Conservation (phyloP, 1,140 invertebrate genomes). For the Gyrodactylus salaris region DNA sequence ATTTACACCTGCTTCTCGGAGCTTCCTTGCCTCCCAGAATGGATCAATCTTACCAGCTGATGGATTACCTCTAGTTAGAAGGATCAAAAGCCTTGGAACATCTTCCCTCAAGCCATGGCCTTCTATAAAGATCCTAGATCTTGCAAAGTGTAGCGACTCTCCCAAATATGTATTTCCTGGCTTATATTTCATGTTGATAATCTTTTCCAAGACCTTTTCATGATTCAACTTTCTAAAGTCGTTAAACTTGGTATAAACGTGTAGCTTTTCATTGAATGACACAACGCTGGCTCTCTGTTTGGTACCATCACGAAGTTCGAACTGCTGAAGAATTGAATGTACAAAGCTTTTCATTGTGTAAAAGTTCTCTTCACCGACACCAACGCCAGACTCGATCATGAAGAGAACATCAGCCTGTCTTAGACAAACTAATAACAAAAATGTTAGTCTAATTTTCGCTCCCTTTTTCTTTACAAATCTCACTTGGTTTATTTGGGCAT, state of each 20-base stretch:
- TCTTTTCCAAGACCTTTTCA: background rate
- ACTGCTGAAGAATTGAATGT: background rate
- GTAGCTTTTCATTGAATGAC: background rate
- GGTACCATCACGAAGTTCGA: background rate
- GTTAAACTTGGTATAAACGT: background rate
- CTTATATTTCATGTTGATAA: background rate
- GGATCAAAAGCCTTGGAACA: background rate
- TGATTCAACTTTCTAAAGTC: background rate
- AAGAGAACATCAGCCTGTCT: background rate
- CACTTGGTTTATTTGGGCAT: constrained; percentile 1
- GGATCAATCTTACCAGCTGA: background rate
- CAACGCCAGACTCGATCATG: background rate
- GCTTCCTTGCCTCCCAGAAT: background rate
- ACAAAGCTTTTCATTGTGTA: constrained; percentile 4
- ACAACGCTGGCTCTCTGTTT: background rate
- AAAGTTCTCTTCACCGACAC: background rate
- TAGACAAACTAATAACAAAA: background rate
- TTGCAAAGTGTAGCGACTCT: background rate
- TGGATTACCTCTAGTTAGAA: background rate
- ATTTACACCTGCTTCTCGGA: background rate
- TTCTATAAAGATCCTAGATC: background rate
- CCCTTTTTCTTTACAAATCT: too few species aligned
- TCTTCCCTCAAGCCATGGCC: background rate
- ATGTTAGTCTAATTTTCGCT: too few species aligned
- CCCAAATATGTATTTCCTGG: background rate